Evolutionary conservation across 2,113 vertebrate genomes (phyloP).

Genomic region (Oryzias woworae): DNA sequence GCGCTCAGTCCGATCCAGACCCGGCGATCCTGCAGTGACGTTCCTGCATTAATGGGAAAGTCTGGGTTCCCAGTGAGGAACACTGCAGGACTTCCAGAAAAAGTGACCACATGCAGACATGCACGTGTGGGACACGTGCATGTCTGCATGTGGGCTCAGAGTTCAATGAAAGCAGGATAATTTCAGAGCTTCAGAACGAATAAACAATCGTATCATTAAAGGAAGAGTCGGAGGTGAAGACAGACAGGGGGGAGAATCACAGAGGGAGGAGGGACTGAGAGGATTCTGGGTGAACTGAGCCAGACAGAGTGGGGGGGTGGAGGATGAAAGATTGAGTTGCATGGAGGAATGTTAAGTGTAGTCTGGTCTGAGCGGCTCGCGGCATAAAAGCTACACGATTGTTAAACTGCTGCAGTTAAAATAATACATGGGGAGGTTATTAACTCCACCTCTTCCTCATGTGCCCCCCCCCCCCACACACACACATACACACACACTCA

Average conservation of each 20-base stretch:
- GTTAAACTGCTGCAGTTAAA: constrained; percentile 76
- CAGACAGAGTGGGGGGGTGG: constrained; percentile 32
- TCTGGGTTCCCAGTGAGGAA: too few species aligned
- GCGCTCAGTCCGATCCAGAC: too few species aligned
- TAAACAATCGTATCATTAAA: constrained; percentile 38
- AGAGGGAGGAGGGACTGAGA: constrained; percentile 14
- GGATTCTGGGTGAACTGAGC: constrained; percentile 40
- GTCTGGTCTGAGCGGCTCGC: constrained; percentile 71
- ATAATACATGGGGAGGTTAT: constrained; percentile 49
- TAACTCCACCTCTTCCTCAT: constrained; percentile 26
- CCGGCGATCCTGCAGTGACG: too few species aligned
- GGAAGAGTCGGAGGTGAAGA: constrained; percentile 1
- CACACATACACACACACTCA: too few species aligned
- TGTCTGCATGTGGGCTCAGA: too few species aligned
- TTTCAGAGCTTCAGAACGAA: too few species aligned
- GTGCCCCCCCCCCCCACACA: constrained; percentile 22
- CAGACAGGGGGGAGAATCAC: constrained; percentile 24
- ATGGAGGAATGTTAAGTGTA: constrained; percentile 75
- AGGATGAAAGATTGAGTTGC: constrained; percentile 70
- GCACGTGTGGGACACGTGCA: too few species aligned
- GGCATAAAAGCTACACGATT: constrained; percentile 72
- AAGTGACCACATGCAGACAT: too few species aligned
- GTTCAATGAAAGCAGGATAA: too few species aligned
- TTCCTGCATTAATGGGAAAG: too few species aligned
- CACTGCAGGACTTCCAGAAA: too few species aligned